Percentiles rank a stretch among this genome's conserved stretches.
These are phyloP conservation scores for Alectoris magna DNA, from an alignment of 2,797 vertebrate genomes.

Conservation along the genomic window DNA sequence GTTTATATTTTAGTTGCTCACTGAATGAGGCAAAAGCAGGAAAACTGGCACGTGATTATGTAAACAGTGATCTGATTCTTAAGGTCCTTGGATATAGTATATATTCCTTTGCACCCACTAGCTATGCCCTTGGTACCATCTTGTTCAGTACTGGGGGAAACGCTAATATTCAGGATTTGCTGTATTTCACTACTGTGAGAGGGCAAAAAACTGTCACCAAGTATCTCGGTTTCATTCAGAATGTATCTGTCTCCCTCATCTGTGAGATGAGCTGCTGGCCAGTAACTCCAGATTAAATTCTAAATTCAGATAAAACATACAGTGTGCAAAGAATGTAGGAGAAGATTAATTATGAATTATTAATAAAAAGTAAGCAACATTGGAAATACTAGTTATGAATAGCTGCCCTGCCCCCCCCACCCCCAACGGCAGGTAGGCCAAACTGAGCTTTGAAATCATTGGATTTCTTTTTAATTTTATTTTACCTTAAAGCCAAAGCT, in stretches of 20 bases:
- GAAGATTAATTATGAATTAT: not conserved
- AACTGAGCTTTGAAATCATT: not conserved
- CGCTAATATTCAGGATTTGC: not conserved
- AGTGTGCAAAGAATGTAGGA: not conserved
- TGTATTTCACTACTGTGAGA: not conserved
- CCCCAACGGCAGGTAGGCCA: not conserved
- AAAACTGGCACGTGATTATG: not conserved
- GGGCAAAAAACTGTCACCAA: not conserved
- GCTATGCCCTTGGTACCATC: not conserved
- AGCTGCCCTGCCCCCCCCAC: not conserved
- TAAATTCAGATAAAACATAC: not conserved
- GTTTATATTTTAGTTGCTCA: not conserved
- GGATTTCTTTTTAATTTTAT: not conserved
- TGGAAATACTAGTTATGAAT: not conserved
- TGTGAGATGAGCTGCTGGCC: not conserved
- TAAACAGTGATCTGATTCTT: not conserved
- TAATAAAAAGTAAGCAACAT: not conserved
- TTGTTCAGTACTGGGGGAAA: not conserved
- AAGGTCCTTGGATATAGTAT: rapidly evolving
- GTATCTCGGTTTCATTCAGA: not conserved
- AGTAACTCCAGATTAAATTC: not conserved
- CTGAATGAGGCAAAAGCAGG: not conserved
- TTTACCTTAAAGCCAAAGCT: not conserved
- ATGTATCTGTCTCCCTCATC: not conserved
- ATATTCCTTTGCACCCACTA: not conserved